Evolutionary conservation across 2,113 vertebrate genomes (phyloP).

Genomic region (Oncorhynchus keta): DNA sequence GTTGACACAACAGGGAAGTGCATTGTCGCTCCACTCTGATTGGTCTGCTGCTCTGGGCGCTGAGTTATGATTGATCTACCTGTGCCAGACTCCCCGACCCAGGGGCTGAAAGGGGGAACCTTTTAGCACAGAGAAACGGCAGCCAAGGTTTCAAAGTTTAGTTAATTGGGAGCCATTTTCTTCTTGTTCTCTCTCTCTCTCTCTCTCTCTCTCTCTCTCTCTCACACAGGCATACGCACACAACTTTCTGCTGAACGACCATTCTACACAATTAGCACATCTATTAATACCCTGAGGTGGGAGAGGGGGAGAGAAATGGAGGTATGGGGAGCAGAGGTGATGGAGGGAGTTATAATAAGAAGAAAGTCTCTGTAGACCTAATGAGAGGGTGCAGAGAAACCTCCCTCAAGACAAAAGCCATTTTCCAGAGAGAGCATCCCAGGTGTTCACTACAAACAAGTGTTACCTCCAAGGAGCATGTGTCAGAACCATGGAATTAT

Average conservation of each 20-base stretch:
- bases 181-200: constrained; percentile 3
- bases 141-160: constrained; percentile 63
- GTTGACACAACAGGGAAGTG: constrained; percentile 58
- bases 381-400: too few relatives aligned
- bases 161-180: constrained; percentile 59
- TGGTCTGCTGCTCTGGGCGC: constrained; percentile 66
- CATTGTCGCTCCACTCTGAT: constrained; percentile 62
- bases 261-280: constrained; percentile 47
- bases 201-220: not conserved
- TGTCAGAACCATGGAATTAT: not conserved
- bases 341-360: not conserved
- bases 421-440: too few relatives aligned
- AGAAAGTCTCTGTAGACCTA: not conserved
- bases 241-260: constrained; percentile 8
- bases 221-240: not conserved
- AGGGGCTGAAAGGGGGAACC: constrained; percentile 40
- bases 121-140: constrained; percentile 27
- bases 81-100: constrained; percentile 68
- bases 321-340: not conserved
- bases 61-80: constrained; percentile 66
- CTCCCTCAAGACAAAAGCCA: too few relatives aligned
- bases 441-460: too few relatives aligned
- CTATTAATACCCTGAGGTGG: constrained; percentile 35
- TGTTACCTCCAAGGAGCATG: not conserved
- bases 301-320: not conserved